A percentile compares a stretch with the other conserved stretches of the same genome.
Evolutionary conservation across 2,113 vertebrate genomes (phyloP).

Genomic region (Pachypanchax playfairii): DNA sequence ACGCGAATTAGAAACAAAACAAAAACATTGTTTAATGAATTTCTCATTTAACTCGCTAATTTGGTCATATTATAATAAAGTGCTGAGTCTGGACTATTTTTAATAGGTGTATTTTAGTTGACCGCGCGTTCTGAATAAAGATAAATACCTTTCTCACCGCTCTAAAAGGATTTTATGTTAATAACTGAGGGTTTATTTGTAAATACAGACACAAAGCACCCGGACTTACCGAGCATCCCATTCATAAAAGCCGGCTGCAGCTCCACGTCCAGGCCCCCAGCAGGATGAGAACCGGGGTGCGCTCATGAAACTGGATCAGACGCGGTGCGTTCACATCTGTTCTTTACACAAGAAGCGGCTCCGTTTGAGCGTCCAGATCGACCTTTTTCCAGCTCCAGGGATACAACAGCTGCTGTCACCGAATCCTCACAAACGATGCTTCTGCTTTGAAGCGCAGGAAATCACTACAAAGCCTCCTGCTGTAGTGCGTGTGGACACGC

Average conservation of each 20-base stretch:
- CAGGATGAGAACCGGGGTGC: constrained; percentile 36
- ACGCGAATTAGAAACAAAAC: too few species aligned
- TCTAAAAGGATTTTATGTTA: background rate
- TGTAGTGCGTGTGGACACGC: constrained; percentile 59
- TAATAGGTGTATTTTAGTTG: too few species aligned
- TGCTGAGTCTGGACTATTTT: constrained; percentile 38
- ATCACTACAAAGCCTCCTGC: constrained; percentile 44
- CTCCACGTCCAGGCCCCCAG: constrained; percentile 62
- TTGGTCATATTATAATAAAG: constrained; percentile 20
- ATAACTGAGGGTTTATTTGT: background rate
- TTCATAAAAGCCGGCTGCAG: constrained; percentile 67
- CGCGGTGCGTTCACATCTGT: background rate
- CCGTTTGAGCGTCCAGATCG: background rate
- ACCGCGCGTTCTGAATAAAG: constrained; percentile 16
- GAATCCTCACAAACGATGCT: constrained; percentile 47
- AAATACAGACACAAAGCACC: background rate
- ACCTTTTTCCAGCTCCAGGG: background rate
- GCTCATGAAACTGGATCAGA: constrained; percentile 28
- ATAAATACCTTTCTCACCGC: background rate
- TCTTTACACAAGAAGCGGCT: background rate
- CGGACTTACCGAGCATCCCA: constrained; percentile 72
- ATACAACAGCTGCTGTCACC: constrained; percentile 10
- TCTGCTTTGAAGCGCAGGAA: constrained; percentile 41
- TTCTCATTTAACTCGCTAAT: too few species aligned
- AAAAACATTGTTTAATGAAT: background rate